phyloP scores from a whole-genome alignment of 2,113 vertebrate species.

The Pterocles burchelli region DNA sequence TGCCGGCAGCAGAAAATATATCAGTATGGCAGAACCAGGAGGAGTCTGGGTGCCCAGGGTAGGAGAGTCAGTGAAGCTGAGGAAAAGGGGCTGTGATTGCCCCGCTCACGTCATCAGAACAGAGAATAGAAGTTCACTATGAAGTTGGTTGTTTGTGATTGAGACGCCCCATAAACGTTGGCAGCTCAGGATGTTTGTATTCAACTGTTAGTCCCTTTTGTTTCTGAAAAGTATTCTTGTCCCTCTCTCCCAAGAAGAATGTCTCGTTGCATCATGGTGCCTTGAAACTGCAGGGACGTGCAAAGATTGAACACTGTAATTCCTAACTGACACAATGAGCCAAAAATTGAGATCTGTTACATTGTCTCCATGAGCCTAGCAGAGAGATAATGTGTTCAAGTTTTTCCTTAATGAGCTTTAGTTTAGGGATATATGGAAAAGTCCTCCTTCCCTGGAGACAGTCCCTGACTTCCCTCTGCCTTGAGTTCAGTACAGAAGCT shows the following conservation, averaged over 20 bases:
- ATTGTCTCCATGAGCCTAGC: not conserved
- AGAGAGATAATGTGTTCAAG: not conserved
- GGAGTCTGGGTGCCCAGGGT: not conserved
- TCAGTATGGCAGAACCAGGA: not conserved
- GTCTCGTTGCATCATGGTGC: fast-evolving
- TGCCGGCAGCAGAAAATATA: not conserved
- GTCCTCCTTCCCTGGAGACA: not conserved
- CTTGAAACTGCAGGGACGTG: not conserved
- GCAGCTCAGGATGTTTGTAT: not conserved
- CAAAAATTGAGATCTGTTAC: not conserved
- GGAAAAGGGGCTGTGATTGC: not conserved
- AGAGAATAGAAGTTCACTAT: not conserved
- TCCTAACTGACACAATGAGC: not conserved
- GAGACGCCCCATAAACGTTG: not conserved
- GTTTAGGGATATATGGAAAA: not conserved
- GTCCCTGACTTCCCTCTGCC: not conserved
- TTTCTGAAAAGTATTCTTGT: not conserved
- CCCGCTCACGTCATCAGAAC: fast-evolving
- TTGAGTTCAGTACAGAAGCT: not conserved
- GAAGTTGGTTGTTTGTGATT: not conserved
- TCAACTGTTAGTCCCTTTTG: not conserved
- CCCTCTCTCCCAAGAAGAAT: not conserved
- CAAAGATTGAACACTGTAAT: too few relatives aligned
- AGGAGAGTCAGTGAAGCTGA: not conserved
- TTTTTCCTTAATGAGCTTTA: not conserved